Evolutionary conservation across 2,888 invertebrate species (phyloP).

Genomic region (Thelaira solivaga): DNA sequence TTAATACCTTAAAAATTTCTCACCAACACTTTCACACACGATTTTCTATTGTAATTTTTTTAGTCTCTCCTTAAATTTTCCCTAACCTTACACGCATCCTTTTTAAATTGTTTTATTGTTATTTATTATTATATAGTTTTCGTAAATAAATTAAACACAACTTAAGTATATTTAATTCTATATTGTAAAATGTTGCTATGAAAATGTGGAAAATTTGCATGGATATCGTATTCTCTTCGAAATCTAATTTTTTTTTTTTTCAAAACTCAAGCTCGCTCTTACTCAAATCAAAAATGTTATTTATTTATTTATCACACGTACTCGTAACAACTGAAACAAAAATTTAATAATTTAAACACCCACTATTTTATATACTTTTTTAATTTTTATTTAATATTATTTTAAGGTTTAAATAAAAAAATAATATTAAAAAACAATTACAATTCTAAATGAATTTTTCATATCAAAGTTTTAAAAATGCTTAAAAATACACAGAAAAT

Average conservation of each 20-base stretch:
- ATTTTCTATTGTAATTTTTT: not conserved
- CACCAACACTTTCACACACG: constrained; percentile 18
- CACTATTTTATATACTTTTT: not conserved
- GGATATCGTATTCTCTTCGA: constrained; percentile 74
- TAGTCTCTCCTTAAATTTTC: not conserved
- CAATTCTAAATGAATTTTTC: too few species aligned
- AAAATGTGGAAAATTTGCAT: constrained; percentile 76
- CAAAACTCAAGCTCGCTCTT: too few species aligned
- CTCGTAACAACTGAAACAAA: not conserved
- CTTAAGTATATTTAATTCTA: constrained; percentile 32
- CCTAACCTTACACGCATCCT: not conserved
- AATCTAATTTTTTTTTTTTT: constrained; percentile 12
- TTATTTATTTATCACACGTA: not conserved
- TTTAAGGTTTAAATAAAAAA: too few species aligned
- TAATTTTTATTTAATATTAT: too few species aligned
- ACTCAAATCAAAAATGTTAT: not conserved
- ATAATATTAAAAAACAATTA: too few species aligned
- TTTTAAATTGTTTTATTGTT: not conserved
- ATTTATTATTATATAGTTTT: too few species aligned
- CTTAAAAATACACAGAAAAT: too few species aligned
- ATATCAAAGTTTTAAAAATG: too few species aligned
- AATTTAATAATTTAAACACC: not conserved
- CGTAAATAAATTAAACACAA: not conserved
- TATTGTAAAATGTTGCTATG: constrained; percentile 68
- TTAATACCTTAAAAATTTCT: too few species aligned